phyloP scores from a whole-genome alignment of 1,140 invertebrate species.

The Bacillus rossius region DNA sequence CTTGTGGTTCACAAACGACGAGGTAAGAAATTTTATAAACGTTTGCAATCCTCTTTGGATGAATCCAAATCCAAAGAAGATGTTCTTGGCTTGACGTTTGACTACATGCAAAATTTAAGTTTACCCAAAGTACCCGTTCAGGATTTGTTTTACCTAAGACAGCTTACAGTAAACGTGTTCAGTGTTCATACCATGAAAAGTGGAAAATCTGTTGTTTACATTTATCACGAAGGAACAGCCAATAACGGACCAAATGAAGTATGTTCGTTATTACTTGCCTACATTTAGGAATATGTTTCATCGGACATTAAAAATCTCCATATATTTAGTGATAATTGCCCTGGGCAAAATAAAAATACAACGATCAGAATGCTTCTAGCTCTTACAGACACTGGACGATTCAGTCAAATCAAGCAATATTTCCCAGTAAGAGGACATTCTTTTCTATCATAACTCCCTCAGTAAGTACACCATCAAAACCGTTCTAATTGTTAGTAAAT shows the following conservation, averaged over 20 bases:
- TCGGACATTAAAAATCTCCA: neutral
- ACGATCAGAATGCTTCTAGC: no score
- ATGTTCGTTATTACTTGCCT: conserved; percentile 8
- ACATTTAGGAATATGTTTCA: conserved; percentile 2
- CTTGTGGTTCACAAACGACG: neutral
- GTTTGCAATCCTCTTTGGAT: neutral
- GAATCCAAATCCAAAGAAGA: neutral
- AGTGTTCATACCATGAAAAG: conserved; percentile 11
- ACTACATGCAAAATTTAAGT: conserved; percentile 16
- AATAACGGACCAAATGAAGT: conserved; percentile 16
- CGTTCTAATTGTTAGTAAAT: no score
- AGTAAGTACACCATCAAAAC: no score
- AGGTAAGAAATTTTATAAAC: conserved; percentile 2
- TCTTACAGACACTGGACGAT: neutral
- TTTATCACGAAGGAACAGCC: conserved; percentile 12
- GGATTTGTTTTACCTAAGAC: conserved; percentile 16
- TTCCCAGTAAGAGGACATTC: conserved; percentile 2
- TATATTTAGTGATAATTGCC: neutral
- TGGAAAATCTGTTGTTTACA: conserved; percentile 2
- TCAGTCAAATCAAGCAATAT: neutral
- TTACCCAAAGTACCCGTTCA: conserved; percentile 11
- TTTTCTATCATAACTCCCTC: neutral
- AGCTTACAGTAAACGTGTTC: conserved; percentile 17
- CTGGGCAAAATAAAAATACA: neutral
- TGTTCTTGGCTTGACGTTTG: neutral